Evolutionary conservation across 2,888 invertebrate species (phyloP).

Genomic region (Agelastica alni): DNA sequence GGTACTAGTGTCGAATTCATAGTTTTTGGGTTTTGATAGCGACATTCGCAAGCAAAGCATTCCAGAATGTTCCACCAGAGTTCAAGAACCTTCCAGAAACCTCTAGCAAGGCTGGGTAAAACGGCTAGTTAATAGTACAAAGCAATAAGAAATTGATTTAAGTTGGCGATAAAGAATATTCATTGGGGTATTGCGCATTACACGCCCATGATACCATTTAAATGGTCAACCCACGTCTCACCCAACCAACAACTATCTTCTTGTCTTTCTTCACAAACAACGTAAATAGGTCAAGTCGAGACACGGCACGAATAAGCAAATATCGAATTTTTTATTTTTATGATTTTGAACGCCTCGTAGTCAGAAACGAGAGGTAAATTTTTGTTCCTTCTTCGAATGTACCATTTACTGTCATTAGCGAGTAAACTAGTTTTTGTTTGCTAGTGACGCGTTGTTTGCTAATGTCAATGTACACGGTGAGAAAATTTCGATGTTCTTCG

Average conservation of each 20-base stretch:
- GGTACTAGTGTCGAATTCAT: too few relatives aligned
- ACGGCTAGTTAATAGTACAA: too few relatives aligned
- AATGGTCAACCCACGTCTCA: conserved; percentile 23
- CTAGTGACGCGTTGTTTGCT: conserved; percentile 6
- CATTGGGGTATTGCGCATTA: neutral
- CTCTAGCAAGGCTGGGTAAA: too few relatives aligned
- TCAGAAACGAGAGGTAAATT: conserved; percentile 11
- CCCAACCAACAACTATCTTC: conserved; percentile 19
- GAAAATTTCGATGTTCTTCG: neutral
- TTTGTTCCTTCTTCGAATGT: conserved; percentile 16
- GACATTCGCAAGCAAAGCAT: too few relatives aligned
- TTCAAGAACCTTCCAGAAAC: too few relatives aligned
- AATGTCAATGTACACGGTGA: conserved; percentile 7
- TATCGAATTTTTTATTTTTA: conserved; percentile 21
- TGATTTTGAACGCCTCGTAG: conserved; percentile 2
- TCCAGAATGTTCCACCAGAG: too few relatives aligned
- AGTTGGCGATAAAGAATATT: too few relatives aligned
- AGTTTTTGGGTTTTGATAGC: too few relatives aligned
- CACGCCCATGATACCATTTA: conserved; percentile 21
- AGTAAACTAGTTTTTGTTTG: conserved; percentile 18
- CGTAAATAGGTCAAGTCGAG: conserved; percentile 32
- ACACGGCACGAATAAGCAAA: conserved; percentile 26
- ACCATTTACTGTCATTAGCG: conserved; percentile 16
- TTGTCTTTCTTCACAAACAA: conserved; percentile 25
- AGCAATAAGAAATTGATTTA: too few relatives aligned